These are phyloP conservation scores for Eilema griseolum DNA, from an alignment of 2,888 invertebrate species.

Conservation along the genomic window DNA sequence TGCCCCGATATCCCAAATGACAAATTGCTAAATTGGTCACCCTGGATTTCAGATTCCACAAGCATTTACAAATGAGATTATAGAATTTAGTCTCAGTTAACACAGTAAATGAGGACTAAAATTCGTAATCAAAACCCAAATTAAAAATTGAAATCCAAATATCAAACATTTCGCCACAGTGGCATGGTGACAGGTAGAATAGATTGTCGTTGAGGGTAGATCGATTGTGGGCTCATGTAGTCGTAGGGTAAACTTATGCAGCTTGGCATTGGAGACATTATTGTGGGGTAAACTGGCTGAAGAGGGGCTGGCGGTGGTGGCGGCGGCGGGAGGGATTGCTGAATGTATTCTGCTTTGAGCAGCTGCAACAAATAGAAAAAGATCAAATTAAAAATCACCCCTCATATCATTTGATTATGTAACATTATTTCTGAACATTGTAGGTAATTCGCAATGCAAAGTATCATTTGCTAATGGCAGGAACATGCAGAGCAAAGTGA, in stretches of 20 bases:
- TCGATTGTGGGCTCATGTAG: constrained; percentile 51
- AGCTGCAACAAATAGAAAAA: constrained; percentile 58
- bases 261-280: constrained; percentile 58
- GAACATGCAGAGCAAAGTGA: no score
- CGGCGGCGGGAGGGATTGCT: constrained; percentile 56
- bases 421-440: not conserved
- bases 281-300: constrained; percentile 59
- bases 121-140: constrained; percentile 31
- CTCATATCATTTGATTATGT: no score
- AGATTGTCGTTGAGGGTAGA: constrained; percentile 60
- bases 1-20: constrained; percentile 9
- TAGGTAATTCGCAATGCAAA: not conserved
- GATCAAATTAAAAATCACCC: not conserved
- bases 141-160: constrained; percentile 10
- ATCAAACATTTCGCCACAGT: constrained; percentile 66
- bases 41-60: constrained; percentile 14
- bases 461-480: no score
- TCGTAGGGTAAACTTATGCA: constrained; percentile 66
- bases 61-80: not conserved
- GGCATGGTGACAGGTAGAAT: constrained; percentile 59
- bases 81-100: constrained; percentile 41
- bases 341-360: constrained; percentile 63
- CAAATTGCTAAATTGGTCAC: constrained; percentile 17
- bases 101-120: constrained; percentile 40
- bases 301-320: constrained; percentile 53